Conservation (phyloP, 2,113 vertebrate genomes). For the Tachysurus vachellii region DNA sequence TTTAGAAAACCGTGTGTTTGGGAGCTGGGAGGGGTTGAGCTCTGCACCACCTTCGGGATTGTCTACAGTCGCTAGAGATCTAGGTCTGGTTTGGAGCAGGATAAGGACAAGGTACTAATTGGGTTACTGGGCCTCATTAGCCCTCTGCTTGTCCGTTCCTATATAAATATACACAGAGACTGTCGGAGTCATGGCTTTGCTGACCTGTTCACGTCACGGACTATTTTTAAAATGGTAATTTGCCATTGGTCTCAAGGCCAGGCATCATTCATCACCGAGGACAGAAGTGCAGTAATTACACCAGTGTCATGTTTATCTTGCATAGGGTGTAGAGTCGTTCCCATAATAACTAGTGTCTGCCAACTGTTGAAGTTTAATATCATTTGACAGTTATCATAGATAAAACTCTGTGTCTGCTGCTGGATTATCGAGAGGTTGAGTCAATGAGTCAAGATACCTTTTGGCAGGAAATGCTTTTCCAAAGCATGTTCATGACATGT, state of each 20-base stretch:
- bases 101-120: constrained; percentile 59
- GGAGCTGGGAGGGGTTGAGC: constrained; percentile 15
- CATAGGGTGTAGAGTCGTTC: constrained; percentile 37
- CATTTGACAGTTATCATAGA: not conserved
- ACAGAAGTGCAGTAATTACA: constrained; percentile 71
- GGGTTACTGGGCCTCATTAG: constrained; percentile 66
- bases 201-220: constrained; percentile 68
- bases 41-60: constrained; percentile 18
- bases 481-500: not conserved
- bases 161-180: constrained; percentile 68
- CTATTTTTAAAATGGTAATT: constrained; percentile 74
- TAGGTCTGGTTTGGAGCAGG: constrained; percentile 46
- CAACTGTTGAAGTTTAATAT: not conserved
- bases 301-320: constrained; percentile 60
- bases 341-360: constrained; percentile 23
- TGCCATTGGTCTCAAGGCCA: constrained; percentile 70
- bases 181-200: constrained; percentile 65
- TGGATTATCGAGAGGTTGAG: not conserved
- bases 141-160: constrained; percentile 53
- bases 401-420: not conserved
- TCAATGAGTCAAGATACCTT: not conserved
- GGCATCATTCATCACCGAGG: constrained; percentile 70
- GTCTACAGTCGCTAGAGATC: constrained; percentile 25
- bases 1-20: not conserved
- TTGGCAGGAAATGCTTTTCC: not conserved